These are phyloP conservation scores for Syngnathus acus DNA, from an alignment of 2,797 vertebrate species.

Conservation along the genomic window DNA sequence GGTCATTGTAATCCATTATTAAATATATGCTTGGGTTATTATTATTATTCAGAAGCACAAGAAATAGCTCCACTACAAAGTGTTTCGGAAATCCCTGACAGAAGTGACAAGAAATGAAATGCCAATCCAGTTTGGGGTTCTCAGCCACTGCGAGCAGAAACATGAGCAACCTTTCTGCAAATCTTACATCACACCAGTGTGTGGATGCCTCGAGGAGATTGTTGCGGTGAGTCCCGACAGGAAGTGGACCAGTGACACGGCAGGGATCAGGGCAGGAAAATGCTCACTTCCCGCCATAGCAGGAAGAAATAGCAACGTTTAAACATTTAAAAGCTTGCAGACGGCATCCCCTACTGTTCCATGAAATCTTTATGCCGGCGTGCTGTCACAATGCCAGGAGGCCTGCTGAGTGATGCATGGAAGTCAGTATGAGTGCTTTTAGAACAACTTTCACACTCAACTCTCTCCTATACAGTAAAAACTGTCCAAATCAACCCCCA, in stretches of 20 bases:
- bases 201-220: conserved; percentile 30
- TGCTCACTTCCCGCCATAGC: conserved; percentile 16
- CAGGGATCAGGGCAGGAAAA: conserved; percentile 46
- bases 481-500: conserved; percentile 4
- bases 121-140: not conserved
- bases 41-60: not conserved
- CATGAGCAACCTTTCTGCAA: conserved; percentile 29
- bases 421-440: not conserved
- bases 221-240: conserved; percentile 27
- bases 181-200: conserved; percentile 38
- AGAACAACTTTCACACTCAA: conserved; percentile 14
- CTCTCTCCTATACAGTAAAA: conserved; percentile 35
- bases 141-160: not conserved
- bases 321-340: conserved; percentile 60
- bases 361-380: conserved; percentile 56
- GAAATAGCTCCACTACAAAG: not conserved
- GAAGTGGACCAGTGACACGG: conserved; percentile 36
- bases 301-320: conserved; percentile 53
- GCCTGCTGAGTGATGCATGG: conserved; percentile 14
- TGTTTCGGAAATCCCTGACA: not conserved
- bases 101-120: not conserved
- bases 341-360: conserved; percentile 41
- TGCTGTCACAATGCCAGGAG: conserved; percentile 27
- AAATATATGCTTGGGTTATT: not conserved
- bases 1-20: too few species aligned